A percentile compares a stretch with the other conserved stretches of the same genome.
These are phyloP conservation scores for Zaprionus bogoriensis DNA, from an alignment of 2,888 invertebrate species.

Conservation along the genomic window DNA sequence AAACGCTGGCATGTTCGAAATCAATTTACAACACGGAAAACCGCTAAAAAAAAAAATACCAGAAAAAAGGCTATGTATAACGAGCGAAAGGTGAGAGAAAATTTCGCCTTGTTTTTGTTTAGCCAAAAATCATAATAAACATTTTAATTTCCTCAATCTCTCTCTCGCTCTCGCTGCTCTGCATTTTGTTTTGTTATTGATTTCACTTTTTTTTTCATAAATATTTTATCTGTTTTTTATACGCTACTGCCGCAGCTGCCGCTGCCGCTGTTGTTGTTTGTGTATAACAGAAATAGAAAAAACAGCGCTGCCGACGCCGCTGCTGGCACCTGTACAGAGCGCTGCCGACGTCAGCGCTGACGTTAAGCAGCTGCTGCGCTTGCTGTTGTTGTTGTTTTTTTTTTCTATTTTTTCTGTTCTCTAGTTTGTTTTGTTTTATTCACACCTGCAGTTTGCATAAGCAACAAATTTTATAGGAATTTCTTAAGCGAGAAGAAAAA, in stretches of 20 bases:
- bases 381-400: conserved; percentile 7
- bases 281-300: conserved; percentile 62
- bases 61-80: no score
- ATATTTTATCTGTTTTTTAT: conserved; percentile 54
- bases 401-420: not conserved
- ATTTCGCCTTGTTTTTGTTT: conserved; percentile 18
- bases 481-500: conserved; percentile 11
- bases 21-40: conserved; percentile 49
- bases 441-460: conserved; percentile 53
- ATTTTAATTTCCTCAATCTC: conserved; percentile 41
- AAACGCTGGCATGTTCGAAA: conserved; percentile 52
- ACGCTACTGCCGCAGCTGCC: conserved; percentile 16
- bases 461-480: conserved; percentile 39
- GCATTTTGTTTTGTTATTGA: conserved; percentile 62
- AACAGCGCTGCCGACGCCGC: conserved; percentile 14
- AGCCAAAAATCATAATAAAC: conserved; percentile 15
- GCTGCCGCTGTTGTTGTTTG: conserved; percentile 18
- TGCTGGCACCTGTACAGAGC: conserved; percentile 47
- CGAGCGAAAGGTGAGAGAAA: not conserved
- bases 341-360: conserved; percentile 45
- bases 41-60: conserved; percentile 7
- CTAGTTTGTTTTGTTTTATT: conserved; percentile 28
- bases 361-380: conserved; percentile 45
- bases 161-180: conserved; percentile 2
- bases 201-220: conserved; percentile 64